Evolutionary conservation across 2,113 vertebrate genomes (phyloP), one percentile per base, ranked within the genome.

Genomic region (Protomyctophum bolini): DNA sequence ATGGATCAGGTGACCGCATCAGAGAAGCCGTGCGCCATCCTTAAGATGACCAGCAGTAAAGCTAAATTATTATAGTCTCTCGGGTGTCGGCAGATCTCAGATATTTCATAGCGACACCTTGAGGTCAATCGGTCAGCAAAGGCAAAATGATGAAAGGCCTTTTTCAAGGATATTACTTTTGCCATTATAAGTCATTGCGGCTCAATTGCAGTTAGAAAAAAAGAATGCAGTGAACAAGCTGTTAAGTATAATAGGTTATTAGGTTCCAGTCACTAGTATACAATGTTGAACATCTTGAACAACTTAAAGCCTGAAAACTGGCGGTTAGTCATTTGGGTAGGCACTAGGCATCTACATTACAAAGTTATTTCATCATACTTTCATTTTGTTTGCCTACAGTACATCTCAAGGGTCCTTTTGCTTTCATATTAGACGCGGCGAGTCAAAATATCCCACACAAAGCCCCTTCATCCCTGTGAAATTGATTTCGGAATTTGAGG

Each of bases 1-100:
- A 74, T 58, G 54, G 10, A 79, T 91, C 87, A 86, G 64, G 58
- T 86, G 91, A 86, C 72, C 69, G 21, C 21, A 70, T 60, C 69
- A 56, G 65, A 75, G 74, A 50, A 58, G 66, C 15, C 15, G 67
- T 57, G 66, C n/a, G 50, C 33, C 48, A 10, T 61, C 50, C 61
- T 65, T 55, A 52, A 50, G 6, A 52, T 77, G 58, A 68, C 41
- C 29, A 58, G 48, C 48, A 58, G 70, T 29, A 52, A 29, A 10
- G n/a, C 48, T 63, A 61, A 28, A 58, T 48, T 54, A 14, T 21
- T 21, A 21, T 8, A 54, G 29, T 64, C 59, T 46, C 21, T 21
- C 15, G 33, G 41, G 33, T 56, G 8, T 41, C 58, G 58, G 46
- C 58, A 48, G 7, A 12, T 46, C 66, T 58, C 56, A 21, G 46